Percentiles rank a stretch among this genome's conserved stretches.
These are phyloP conservation scores for Orthosia gracilis DNA, from an alignment of 2,888 invertebrate species.

Conservation along the genomic window DNA sequence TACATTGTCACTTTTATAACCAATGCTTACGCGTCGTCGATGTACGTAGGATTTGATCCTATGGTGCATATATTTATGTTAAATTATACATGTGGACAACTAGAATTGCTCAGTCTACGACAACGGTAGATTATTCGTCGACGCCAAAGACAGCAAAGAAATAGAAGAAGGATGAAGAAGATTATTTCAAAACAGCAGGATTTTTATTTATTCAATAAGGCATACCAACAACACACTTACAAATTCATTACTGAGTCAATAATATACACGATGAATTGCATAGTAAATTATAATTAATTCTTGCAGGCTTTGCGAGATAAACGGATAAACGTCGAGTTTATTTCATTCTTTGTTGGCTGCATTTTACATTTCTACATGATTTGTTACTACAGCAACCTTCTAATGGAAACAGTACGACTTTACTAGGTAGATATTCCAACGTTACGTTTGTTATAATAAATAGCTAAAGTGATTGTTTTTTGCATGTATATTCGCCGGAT, in stretches of 20 bases:
- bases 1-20: constrained; percentile 69
- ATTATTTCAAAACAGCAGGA: constrained; percentile 77
- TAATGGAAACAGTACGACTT: constrained; percentile 79
- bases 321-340: constrained; percentile 78
- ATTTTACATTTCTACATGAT: constrained; percentile 80
- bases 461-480: background rate
- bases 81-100: constrained; percentile 82
- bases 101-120: constrained; percentile 77
- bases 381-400: constrained; percentile 81
- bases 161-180: constrained; percentile 71
- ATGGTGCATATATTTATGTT: constrained; percentile 82
- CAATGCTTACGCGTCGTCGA: constrained; percentile 70
- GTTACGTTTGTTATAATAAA: background rate
- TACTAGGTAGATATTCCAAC: background rate
- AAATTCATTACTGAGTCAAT: constrained; percentile 29
- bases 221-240: constrained; percentile 5
- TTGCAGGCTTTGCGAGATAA: constrained; percentile 75
- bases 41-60: constrained; percentile 82
- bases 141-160: constrained; percentile 63
- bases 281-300: constrained; percentile 47
- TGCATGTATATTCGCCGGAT: background rate
- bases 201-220: constrained; percentile 62
- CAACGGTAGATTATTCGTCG: constrained; percentile 71
- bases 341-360: constrained; percentile 72
- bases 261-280: constrained; percentile 41